Evolutionary conservation across 1,140 invertebrate species (phyloP), one percentile per base, ranked within the genome.

Genomic region (Trialeurodes vaporariorum): DNA sequence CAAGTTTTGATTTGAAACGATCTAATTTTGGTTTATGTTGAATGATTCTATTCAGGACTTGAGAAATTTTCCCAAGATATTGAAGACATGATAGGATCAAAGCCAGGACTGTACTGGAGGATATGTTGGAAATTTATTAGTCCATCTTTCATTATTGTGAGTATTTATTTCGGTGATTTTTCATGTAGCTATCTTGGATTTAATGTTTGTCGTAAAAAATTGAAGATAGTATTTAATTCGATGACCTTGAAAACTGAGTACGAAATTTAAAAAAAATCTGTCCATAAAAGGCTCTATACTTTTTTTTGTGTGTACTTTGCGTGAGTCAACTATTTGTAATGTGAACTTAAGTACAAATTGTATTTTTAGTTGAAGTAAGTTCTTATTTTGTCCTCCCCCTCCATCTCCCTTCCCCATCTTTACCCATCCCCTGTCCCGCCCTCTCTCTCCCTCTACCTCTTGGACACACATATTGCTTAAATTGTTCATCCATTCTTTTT

Each of bases 81-180:
- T 2, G 77, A 86, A 70, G 76, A 78, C 5, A 87, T 87, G 86
- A 70, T 86, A 0, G 85, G 85, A 1, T 77, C 75, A 64, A 73
- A 77, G 65, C 85, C 86, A 1, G 83, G 84, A 2, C 68, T 79
- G 9, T 87, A 83, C 75, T 87, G 85, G 85, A 78, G 81, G 69
- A 76, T 84, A 2, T 86, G 84, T 72, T 87, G 86, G 86, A 82
- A 81, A 27, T 84, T 81, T 69, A 81, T 87, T 59, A 84, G 84
- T 70, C 86, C 86, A n/a, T 63, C 82, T 12, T 84, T 87, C 69
- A 80, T 87, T 26, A 75, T 85, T 68, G 86, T 87, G 78, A 80
- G 80, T 79, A 24, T 13, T 23, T 21, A 70, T 63, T 64, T 27
- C 5, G 13, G 60, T 27, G 23, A 27, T 17, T 68, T 12, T 62